phyloP scores from a whole-genome alignment of 1,140 invertebrate genomes.

The Leptopilina clavipes region DNA sequence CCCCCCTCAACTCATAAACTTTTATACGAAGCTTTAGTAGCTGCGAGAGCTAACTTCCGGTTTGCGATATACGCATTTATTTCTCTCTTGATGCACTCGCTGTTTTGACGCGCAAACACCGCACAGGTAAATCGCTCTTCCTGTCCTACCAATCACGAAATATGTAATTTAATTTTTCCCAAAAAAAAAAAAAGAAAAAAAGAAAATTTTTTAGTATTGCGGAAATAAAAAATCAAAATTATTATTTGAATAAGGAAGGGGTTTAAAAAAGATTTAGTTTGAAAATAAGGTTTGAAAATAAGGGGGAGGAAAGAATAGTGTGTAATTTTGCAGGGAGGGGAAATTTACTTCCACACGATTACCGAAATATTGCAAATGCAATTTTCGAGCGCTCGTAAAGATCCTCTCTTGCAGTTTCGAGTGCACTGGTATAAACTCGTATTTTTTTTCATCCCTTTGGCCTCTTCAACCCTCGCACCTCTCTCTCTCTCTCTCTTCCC shows the following conservation, averaged over 20 bases:
- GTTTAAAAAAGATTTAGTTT: no score
- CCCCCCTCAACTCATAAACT: conserved; percentile 71
- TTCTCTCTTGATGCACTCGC: conserved; percentile 40
- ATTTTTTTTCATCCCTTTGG: not conserved
- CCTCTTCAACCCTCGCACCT: conserved; percentile 11
- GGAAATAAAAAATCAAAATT: no score
- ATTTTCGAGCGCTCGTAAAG: conserved; percentile 53
- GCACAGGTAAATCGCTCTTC: conserved; percentile 26
- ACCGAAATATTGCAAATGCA: conserved; percentile 55
- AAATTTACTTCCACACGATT: conserved; percentile 54
- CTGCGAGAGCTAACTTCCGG: conserved; percentile 66
- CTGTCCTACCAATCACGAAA: not conserved
- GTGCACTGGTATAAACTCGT: conserved; percentile 35
- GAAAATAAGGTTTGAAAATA: no score
- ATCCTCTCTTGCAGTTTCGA: conserved; percentile 26
- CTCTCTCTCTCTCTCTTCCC: conserved; percentile 32
- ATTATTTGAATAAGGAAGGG: no score
- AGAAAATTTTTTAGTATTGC: no score
- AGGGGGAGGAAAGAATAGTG: no score
- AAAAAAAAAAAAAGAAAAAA: no score
- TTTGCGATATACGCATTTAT: conserved; percentile 56
- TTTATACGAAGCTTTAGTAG: conserved; percentile 69
- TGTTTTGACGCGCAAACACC: conserved; percentile 18
- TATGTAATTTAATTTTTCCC: conserved; percentile 28
- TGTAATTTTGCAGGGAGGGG: no score